Percentiles rank a stretch among this genome's conserved stretches.
phyloP scores from a whole-genome alignment of 2,113 vertebrate genomes.

The Chloropsis cyanopogon region DNA sequence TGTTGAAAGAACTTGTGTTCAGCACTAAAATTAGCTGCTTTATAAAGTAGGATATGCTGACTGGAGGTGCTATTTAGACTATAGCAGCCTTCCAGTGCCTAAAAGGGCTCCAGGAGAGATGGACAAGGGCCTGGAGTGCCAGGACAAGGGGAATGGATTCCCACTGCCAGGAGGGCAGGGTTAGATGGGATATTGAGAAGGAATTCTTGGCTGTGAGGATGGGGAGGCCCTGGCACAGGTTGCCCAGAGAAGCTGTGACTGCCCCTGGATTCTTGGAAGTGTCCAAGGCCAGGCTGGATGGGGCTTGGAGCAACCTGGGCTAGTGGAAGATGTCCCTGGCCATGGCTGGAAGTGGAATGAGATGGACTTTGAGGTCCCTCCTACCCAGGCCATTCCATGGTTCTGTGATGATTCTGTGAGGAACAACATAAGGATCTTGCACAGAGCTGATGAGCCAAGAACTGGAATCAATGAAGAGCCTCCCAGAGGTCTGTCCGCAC shows the following conservation, averaged over 20 bases:
- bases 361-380: background rate
- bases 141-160: background rate
- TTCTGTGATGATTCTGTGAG: background rate
- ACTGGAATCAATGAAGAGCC: background rate
- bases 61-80: background rate
- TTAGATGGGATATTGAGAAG: background rate
- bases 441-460: background rate
- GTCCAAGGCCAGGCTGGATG: rapidly evolving
- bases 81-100: background rate
- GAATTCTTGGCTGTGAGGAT: background rate
- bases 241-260: background rate
- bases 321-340: background rate
- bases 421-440: background rate
- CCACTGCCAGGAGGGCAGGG: background rate
- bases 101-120: background rate
- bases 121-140: background rate
- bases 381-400: background rate
- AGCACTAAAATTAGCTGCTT: background rate
- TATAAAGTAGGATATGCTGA: background rate
- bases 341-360: background rate
- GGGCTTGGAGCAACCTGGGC: background rate
- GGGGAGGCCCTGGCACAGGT: rapidly evolving
- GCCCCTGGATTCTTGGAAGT: background rate
- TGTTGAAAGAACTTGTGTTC: background rate
- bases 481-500: background rate